Percentiles rank a stretch among this genome's conserved stretches.
These are phyloP conservation scores for Philopotamus ludificatus DNA, from an alignment of 1,140 invertebrate genomes.

Conservation along the genomic window DNA sequence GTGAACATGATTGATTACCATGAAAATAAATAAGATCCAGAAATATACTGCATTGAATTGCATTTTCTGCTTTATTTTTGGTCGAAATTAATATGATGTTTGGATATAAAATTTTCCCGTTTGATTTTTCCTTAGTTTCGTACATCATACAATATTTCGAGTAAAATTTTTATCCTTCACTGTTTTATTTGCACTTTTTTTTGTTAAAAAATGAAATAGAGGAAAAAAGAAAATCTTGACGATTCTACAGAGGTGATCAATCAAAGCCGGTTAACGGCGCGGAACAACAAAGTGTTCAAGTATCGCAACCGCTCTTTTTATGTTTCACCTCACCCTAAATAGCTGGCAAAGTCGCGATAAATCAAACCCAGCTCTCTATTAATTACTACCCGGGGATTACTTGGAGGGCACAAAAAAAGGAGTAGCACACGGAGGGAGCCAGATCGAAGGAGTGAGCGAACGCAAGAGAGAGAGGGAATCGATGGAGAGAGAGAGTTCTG, in stretches of 20 bases:
- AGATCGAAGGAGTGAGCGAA: neutral
- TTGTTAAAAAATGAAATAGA: too few relatives aligned
- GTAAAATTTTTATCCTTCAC: too few relatives aligned
- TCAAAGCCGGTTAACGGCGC: slow-evolving; percentile 7
- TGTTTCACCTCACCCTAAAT: neutral
- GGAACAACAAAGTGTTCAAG: slow-evolving; percentile 5
- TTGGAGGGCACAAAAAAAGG: slow-evolving; percentile 6
- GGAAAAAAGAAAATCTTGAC: neutral
- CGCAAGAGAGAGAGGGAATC: neutral
- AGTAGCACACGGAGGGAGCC: slow-evolving; percentile 1
- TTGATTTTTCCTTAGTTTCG: too few relatives aligned
- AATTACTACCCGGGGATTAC: slow-evolving; percentile 31
- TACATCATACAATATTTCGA: too few relatives aligned
- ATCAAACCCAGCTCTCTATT: slow-evolving; percentile 25
- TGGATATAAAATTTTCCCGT: too few relatives aligned
- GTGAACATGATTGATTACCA: too few relatives aligned
- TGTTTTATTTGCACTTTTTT: too few relatives aligned
- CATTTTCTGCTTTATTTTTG: too few relatives aligned
- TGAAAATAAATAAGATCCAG: too few relatives aligned
- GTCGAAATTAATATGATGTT: too few relatives aligned
- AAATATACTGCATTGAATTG: too few relatives aligned
- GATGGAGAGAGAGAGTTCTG: neutral
- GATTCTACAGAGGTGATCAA: neutral
- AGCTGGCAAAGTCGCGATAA: slow-evolving; percentile 15
- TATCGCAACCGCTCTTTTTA: slow-evolving; percentile 16